These are phyloP conservation scores for Actinopyga echinites DNA, from an alignment of 53 echinoderm and acorn worm species.

Conservation along the genomic window DNA sequence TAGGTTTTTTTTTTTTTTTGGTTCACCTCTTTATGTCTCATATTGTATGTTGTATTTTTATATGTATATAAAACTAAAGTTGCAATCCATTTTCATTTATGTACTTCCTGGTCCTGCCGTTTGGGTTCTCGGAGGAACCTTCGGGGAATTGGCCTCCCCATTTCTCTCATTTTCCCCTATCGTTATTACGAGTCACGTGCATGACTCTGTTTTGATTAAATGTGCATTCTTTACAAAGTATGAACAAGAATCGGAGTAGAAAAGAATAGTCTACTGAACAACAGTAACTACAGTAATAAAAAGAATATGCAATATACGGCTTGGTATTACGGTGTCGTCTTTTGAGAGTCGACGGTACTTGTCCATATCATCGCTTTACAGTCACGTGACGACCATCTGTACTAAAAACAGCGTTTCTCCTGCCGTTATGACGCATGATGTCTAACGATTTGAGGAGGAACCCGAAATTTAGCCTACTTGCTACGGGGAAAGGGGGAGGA, in stretches of 20 bases:
- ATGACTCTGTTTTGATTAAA: neutral
- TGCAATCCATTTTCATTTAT: neutral
- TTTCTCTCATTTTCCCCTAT: neutral
- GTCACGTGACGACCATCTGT: too few relatives aligned
- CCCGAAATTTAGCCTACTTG: too few relatives aligned
- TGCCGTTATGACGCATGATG: too few relatives aligned
- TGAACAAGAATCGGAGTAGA: neutral
- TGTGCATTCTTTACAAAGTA: neutral
- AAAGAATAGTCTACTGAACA: neutral
- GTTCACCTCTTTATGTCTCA: too few relatives aligned
- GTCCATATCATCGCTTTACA: too few relatives aligned
- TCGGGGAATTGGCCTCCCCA: too few relatives aligned
- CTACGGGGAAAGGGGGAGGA: too few relatives aligned
- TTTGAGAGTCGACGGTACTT: too few relatives aligned
- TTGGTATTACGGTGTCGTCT: neutral
- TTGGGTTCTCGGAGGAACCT: neutral
- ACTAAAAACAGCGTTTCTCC: too few relatives aligned
- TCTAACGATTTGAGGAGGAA: too few relatives aligned
- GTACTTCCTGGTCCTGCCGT: neutral
- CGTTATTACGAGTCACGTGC: neutral
- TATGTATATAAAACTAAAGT: conserved; percentile 31
- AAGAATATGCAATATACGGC: neutral
- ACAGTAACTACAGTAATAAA: conserved; percentile 19
- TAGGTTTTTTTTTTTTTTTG: too few relatives aligned
- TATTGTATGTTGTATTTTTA: conserved; percentile 3